Base-by-base conservation (phyloP, 2,113 vertebrate species). In the Dicerorhinus sumatrensis region DNA sequence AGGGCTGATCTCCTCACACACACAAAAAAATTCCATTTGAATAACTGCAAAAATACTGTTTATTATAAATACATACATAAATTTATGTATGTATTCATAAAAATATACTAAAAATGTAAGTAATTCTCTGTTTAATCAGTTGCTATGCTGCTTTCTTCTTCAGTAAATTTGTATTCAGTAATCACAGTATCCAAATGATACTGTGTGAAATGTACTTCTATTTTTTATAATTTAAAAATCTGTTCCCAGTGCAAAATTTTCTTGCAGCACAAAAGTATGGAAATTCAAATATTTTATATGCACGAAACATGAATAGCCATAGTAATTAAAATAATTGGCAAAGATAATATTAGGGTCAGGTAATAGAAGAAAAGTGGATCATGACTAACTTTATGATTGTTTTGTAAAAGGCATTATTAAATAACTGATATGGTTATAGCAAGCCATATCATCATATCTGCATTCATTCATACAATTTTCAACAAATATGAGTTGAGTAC, bases 161-260 rank as follows among this genome's bases (percentile, higher is more conserved):
- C 25, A 73, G 48, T 46, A 75, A 65, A 69, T 88, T 70, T 84
- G 0, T 88, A 39, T 42, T 92, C 48, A 70, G 51, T 86, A 83
- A 89, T 65, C 33, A 56, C 25, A 82, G 9, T 9, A 84, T n/a
- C 33, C 12, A 95, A 89, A 83, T 73, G 31, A 70, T 75, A 63
- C 4, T 33, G 3, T 92, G 25, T 83, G 62, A 91, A 84, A 93
- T 91, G 6, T 51, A 82, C 33, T 89, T 96, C 39, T 63, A 12
- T n/a, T 76, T 79, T 75, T 95, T 89, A 13, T 16, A 80, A 67
- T 72, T 90, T 42, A 92, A 93, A 95, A 89, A 89, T 48, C 14
- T 75, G 33, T 79, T 12, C 14, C 39, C 14, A 73, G n/a, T 58
- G 23, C 36, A 79, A 95, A 92, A 79, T 89, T 76, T 3, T 48